Evolutionary conservation across 2,888 invertebrate species (phyloP).

Genomic region (Protophormia terraenovae): DNA sequence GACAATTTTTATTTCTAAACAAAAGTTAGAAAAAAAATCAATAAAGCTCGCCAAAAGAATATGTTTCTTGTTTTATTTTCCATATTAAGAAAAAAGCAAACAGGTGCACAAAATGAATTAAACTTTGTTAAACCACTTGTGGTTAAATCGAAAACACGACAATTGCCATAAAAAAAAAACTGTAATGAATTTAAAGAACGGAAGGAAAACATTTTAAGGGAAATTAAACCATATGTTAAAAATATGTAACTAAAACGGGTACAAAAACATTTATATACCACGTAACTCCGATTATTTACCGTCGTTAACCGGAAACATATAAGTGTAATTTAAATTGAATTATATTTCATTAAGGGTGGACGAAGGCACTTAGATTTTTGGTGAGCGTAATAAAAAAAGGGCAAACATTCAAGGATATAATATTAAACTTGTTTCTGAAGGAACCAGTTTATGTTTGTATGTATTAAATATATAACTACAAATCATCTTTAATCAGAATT

Average conservation of each 20-base stretch:
- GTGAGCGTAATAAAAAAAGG: background rate
- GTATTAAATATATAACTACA: slow-evolving; percentile 25
- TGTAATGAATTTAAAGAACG: background rate
- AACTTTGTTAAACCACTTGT: slow-evolving; percentile 78
- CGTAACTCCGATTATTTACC: slow-evolving; percentile 62
- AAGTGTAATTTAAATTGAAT: slow-evolving; percentile 79
- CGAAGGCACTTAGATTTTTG: background rate
- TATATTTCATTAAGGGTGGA: slow-evolving; percentile 70
- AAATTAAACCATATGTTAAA: slow-evolving; percentile 79
- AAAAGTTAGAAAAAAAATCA: slow-evolving; percentile 28
- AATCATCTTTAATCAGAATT: slow-evolving; percentile 48
- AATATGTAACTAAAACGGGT: slow-evolving; percentile 71
- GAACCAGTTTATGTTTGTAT: slow-evolving; percentile 45
- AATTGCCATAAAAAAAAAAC: slow-evolving; percentile 37
- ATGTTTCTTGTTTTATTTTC: slow-evolving; percentile 17
- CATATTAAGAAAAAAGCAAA: slow-evolving; percentile 75
- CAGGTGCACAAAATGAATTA: slow-evolving; percentile 79
- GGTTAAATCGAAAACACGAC: slow-evolving; percentile 71
- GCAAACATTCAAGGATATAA: background rate
- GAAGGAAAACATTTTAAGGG: slow-evolving; percentile 73
- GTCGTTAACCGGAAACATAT: slow-evolving; percentile 74
- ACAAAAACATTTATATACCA: slow-evolving; percentile 70
- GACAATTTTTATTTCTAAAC: slow-evolving; percentile 36
- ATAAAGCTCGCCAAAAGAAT: slow-evolving; percentile 44
- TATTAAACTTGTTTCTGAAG: slow-evolving; percentile 14